Base-by-base conservation (phyloP, 2,888 invertebrate species). In the Thecophora atra region DNA sequence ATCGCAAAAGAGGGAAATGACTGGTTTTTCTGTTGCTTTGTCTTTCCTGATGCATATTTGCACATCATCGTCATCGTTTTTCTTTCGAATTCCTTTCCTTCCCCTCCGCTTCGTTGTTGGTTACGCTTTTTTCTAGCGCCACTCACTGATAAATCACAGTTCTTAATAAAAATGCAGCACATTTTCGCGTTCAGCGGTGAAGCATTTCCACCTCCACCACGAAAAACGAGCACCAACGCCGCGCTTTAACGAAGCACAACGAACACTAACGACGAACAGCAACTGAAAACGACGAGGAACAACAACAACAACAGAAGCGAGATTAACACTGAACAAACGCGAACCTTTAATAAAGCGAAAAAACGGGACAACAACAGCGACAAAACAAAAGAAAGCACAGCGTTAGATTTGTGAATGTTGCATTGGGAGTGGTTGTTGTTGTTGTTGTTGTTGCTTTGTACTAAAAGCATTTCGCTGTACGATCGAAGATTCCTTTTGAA, bases 381-480 rank as follows among this genome's bases (percentile, higher is more conserved):
- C 21, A 26, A 21, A 37, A 11, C n/a, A n/a, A 28, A 28, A 30
- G 21, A 37, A 19, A 62, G 37, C 62, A 19, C n/a, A 37, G 8
- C 19, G 30, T 19, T 19, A 19, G 19, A 37, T 30, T 37, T 13
- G 42, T 6, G 15, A 2, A 13, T 7, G 6, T 30, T 37, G 37
- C n/a, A 28, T 28, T 19, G 17, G 19, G 4, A 19, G 19, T 13
- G 30, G 19, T 19, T 17, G 30, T 37, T 37, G 8, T 19, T 37
- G 37, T 19, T 21, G 13, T n/a, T 7, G 47, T 17, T 47, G n/a
- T 15, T 24, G 8, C 42, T 17, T 63, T 30, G 37, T 42, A 15
- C 42, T 63, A 63, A 63, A 63, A 63, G 63, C 63, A 30, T 63
- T 63, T 63, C 63, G 3, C 19, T 63, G 63, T 63, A 19, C 17